Conservation (phyloP, 1,140 invertebrate species). For the Luehdorfia chinensis region DNA sequence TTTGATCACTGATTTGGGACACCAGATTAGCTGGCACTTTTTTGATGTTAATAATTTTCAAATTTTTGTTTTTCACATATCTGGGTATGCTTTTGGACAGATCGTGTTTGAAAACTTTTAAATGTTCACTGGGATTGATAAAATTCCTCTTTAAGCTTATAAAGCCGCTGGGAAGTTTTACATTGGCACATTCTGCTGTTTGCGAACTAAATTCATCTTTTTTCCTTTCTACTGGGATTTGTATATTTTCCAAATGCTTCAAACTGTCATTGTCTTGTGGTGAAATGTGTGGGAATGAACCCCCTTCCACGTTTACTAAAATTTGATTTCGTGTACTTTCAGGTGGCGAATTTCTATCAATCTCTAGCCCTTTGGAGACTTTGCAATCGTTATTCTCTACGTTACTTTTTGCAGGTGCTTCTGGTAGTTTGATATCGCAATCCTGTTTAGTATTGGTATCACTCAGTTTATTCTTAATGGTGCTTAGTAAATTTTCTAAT, state of each 20-base stretch:
- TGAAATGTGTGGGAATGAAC: slow-evolving; percentile 27
- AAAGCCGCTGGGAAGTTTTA: too few species aligned
- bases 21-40: neutral
- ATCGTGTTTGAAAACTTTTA: too few species aligned
- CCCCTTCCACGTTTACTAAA: slow-evolving; percentile 30
- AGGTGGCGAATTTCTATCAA: too few species aligned
- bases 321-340: slow-evolving; percentile 1
- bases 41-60: neutral
- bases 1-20: too few species aligned
- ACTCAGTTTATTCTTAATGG: slow-evolving; percentile 37
- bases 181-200: too few species aligned
- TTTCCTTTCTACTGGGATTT: slow-evolving; percentile 41
- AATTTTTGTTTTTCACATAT: neutral
- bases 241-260: slow-evolving; percentile 45
- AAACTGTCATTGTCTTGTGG: slow-evolving; percentile 40
- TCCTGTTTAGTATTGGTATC: neutral
- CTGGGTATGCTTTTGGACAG: neutral
- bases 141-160: too few species aligned
- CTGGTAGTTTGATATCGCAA: neutral
- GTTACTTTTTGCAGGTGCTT: neutral
- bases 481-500: slow-evolving; percentile 42
- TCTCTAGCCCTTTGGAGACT: too few species aligned
- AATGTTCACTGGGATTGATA: too few species aligned
- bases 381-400: too few species aligned
- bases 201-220: neutral